Percentiles rank a stretch among this genome's conserved stretches.
These are phyloP conservation scores for Setipinna tenuifilis DNA, from an alignment of 2,797 vertebrate species.

Conservation along the genomic window DNA sequence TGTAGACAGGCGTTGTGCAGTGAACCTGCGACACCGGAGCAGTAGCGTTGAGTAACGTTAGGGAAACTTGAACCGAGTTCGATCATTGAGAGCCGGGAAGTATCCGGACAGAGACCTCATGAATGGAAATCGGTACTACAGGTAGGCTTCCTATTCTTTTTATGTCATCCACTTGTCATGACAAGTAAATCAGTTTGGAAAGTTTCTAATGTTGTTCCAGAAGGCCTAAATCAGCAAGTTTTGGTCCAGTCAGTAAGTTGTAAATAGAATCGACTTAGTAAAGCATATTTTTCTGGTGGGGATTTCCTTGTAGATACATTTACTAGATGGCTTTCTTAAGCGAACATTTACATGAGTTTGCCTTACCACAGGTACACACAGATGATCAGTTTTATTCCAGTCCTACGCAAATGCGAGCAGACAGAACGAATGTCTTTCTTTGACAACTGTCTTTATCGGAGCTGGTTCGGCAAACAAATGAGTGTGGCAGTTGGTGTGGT, in stretches of 20 bases:
- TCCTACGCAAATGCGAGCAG: background rate
- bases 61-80: conserved; percentile 39
- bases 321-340: background rate
- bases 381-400: background rate
- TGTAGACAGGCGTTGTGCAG: conserved; percentile 17
- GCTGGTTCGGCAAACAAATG: conserved; percentile 19
- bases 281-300: background rate
- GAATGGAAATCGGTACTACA: conserved; percentile 99
- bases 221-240: background rate
- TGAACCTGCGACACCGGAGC: conserved; percentile 29
- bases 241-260: background rate
- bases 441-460: background rate
- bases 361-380: background rate
- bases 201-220: background rate
- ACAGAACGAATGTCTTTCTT: background rate
- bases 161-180: background rate
- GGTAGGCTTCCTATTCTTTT: conserved; percentile 67
- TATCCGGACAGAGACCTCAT: conserved; percentile 86
- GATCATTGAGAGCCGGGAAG: conserved; percentile 67
- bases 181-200: background rate
- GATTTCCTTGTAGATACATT: background rate
- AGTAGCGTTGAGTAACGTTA: conserved; percentile 27
- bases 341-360: background rate
- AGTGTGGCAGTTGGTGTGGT: conserved; percentile 26
- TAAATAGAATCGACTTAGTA: background rate